Evolutionary conservation across 1,140 invertebrate species (phyloP), one percentile per base, ranked within the genome.

Genomic region (Tetramorium alpestre): DNA sequence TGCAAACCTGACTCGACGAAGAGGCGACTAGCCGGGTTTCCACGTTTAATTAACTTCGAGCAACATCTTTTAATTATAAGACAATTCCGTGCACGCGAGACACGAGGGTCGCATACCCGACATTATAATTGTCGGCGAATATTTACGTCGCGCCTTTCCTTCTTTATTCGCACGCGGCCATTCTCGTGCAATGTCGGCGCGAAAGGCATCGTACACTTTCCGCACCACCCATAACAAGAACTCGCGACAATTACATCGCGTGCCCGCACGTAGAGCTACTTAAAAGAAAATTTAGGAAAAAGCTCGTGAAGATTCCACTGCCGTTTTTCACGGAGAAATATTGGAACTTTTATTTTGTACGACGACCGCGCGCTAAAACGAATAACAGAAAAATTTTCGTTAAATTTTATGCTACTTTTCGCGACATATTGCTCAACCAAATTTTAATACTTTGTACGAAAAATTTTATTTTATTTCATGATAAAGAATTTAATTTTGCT

Each of bases 31-130:
- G 56, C 16, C 54, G 58, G 38, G 58, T 65, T 75, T 70, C 47
- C 70, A 60, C 87, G 92, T 93, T 93, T 94, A 94, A 94, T 94
- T 94, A 93, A 93, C 90, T 93, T 87, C 81, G 88, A 91, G 90
- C 91, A 93, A 93, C 89, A 92, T 93, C 89, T 91, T 93, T 93
- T 92, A 93, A 92, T 92, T 92, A 91, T 87, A 91, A 88, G 70
- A 90, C 60, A 81, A 85, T 87, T 82, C 62, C 58, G 78, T n/a
- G 64, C 67, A 73, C 51, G 75, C 56, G 78, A 56, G n/a, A 82
- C 41, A 86, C 72, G 11, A 41, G 28, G 49, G 49, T 81, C 81
- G 51, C 88, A 87, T 92, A 87, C 80, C 41, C 87, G 44, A 85
- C 90, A 72, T 90, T 89, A 87, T 88, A 91, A 92, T 88, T 88